Evolutionary conservation across 2,113 vertebrate species (phyloP), one percentile per base, ranked within the genome.

Genomic region (Tretioscincus oriximinensis): DNA sequence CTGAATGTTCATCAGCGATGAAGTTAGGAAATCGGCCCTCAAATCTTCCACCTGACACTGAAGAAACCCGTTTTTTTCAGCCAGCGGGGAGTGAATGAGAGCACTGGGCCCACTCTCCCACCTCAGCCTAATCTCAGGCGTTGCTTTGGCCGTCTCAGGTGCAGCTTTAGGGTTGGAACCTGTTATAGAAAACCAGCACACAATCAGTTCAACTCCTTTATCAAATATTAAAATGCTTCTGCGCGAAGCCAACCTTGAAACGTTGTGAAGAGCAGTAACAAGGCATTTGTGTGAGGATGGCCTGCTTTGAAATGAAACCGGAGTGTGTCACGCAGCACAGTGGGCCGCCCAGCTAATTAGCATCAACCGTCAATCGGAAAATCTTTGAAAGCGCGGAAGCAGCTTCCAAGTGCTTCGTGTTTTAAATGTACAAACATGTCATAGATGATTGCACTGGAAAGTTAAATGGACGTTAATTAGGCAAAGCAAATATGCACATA

Each of bases 61-160:
- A 85, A 99, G 95, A 95, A 98, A 99, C 80, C 98, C 97, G 9
- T 97, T 99, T 92, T 96, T 97, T 76, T 97, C 96, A 66, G 97
- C 97, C 89, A 99, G 94, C 3, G 94, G 92, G 69, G 98, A 99
- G 91, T 96, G 96, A 75, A 95, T 91, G 54, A 95, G 94, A 80
- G 97, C 97, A 75, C 95, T 90, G 7, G 97, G 97, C 5, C 98
- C 98, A 26, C 93, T 97, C 93, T 98, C 97, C 93, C 99, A 96
- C 75, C 96, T 96, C 83, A 99, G 88, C 70, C 91, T 96, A 76
- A 99, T 97, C 91, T 97, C 97, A 20, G 98, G 97, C 72, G 88
- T 90, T 4, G 94, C 91, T 83, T 93, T 96, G 78, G 89, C 88
- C 68, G 86, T 82, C 77, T 86, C 84, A 81, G 83, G 26, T 78